These are phyloP conservation scores for Cuculus canorus DNA, from an alignment of 2,797 vertebrate genomes.

Conservation along the genomic window DNA sequence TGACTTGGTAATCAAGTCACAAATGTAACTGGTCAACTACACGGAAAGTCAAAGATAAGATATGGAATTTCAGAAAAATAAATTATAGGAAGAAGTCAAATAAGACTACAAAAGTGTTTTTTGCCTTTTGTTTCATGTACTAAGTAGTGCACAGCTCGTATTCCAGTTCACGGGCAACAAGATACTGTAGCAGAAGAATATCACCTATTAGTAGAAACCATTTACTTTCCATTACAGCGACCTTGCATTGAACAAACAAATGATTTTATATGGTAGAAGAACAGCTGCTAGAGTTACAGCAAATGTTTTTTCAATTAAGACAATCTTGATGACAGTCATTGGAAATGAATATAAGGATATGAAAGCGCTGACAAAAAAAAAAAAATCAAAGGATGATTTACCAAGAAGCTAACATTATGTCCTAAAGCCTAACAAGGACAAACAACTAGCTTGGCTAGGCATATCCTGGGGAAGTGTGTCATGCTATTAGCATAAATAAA, in stretches of 20 bases:
- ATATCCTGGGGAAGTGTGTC: not conserved
- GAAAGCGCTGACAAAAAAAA: not conserved
- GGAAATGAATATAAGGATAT: conserved; percentile 47
- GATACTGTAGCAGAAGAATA: not conserved
- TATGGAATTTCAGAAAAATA: not conserved
- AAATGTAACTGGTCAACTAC: not conserved
- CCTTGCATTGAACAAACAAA: conserved; percentile 61
- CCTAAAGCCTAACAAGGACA: not conserved
- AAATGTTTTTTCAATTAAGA: conserved; percentile 73
- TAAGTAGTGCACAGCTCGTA: not conserved
- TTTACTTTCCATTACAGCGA: conserved; percentile 51
- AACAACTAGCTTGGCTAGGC: conserved; percentile 12
- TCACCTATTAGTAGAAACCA: conserved; percentile 49
- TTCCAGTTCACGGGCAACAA: not conserved
- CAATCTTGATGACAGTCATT: conserved; percentile 55
- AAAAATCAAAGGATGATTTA: not conserved
- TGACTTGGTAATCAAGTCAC: not conserved
- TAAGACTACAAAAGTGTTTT: not conserved
- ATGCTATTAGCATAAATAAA: not conserved
- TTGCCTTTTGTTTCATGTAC: not conserved
- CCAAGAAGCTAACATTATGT: not conserved
- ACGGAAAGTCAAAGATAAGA: not conserved
- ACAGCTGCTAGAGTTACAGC: conserved; percentile 71
- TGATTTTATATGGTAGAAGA: conserved; percentile 23
- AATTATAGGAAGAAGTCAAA: not conserved